Evolutionary conservation across 2,113 vertebrate genomes (phyloP), one percentile per base, ranked within the genome.

Genomic region (Rhinolophus sinicus): DNA sequence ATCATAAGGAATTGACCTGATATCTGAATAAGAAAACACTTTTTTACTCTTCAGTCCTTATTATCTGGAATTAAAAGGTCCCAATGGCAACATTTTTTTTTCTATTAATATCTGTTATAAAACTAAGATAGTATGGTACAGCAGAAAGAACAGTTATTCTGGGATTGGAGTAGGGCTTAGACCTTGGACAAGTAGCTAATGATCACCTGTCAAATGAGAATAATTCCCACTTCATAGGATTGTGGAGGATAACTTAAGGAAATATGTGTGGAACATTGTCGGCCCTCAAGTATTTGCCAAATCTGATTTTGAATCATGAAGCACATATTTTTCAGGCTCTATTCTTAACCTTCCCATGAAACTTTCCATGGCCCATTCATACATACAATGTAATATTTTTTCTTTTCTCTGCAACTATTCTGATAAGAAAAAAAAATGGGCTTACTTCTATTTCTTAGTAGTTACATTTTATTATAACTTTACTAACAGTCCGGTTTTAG

Each of bases 261-360:
- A 93, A 76, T 38, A 19, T 70, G 28, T 35, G 16, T 73, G 22
- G 22, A 72, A 95, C 40, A 50, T 30, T 54, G 1, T 83, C 58
- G 56, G 15, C 22, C 28, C 4, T 88, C 77, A 81, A 33, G 16
- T 70, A 16, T 90, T 83, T 76, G 38, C 28, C 35, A 90, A 30
- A 54, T 70, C 26, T 72, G 24, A 50, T 56, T 75, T 72, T 83
- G 35, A 82, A 38, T 82, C 72, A 64, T 38, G 15, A 92, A 73
- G 14, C 40, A 8, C 81, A 10, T 78, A 16, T 76, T 85, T 83
- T 96, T 64, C 60, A 76, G 60, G 40, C 35, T 73, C 9, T 28
- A 8, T 88, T 90, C 93, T 80, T 72, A 38, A 40, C 35, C 44
- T 93, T 86, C 91, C n/a, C 13, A 67, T 92, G 81, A 96, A 69